These are phyloP conservation scores for Heterochromis multidens DNA, from an alignment of 2,113 vertebrate genomes.

Conservation along the genomic window DNA sequence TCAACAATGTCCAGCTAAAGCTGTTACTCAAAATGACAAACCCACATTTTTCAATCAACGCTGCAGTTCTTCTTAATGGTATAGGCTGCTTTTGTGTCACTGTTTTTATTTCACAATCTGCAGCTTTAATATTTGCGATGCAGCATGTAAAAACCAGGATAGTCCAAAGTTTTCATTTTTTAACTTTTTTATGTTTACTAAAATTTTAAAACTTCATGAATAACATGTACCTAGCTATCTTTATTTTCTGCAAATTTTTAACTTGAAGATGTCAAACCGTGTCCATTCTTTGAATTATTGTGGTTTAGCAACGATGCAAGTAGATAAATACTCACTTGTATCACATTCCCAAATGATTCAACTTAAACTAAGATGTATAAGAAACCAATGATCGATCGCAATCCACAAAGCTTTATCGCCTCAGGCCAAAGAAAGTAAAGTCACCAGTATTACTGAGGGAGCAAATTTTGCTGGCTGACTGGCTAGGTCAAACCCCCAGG, in stretches of 20 bases:
- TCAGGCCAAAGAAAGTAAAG: background rate
- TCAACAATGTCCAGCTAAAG: too few relatives aligned
- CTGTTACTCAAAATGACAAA: background rate
- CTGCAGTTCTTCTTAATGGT: background rate
- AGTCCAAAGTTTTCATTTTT: background rate
- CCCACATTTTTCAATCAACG: background rate
- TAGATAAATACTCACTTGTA: background rate
- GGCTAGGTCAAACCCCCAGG: too few relatives aligned
- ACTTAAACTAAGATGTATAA: background rate
- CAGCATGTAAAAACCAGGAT: background rate
- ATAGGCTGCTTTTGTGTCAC: background rate
- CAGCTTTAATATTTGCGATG: background rate
- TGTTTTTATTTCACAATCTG: background rate
- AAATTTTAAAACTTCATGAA: background rate
- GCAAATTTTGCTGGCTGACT: too few relatives aligned
- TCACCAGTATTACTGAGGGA: background rate
- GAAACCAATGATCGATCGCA: fast-evolving
- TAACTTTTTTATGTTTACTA: background rate
- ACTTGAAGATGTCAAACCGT: background rate
- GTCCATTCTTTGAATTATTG: fast-evolving
- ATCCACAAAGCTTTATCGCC: fast-evolving
- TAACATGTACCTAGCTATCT: background rate
- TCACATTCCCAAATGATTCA: background rate
- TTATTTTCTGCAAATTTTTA: background rate
- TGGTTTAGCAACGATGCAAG: background rate